Evolutionary conservation across 2,888 invertebrate species (phyloP).

Genomic region (Cephus sareptanus): DNA sequence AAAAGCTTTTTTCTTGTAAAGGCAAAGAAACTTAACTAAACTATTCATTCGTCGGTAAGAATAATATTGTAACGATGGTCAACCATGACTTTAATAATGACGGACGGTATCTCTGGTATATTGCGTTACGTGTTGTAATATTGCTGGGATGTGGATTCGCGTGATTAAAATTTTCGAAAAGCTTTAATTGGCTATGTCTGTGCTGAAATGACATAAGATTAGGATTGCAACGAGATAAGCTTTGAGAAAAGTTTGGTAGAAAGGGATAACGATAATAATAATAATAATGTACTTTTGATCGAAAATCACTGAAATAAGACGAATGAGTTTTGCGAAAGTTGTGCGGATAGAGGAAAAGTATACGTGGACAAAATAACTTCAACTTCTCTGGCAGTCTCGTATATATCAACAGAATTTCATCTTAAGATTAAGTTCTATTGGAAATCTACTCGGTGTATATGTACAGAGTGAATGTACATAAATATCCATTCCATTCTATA

Average conservation of each 20-base stretch:
- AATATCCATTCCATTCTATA: background rate
- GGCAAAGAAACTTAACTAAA: background rate
- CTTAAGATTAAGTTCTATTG: background rate
- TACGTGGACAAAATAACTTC: background rate
- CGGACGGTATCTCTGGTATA: background rate
- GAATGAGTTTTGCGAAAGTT: background rate
- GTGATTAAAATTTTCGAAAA: too few relatives aligned
- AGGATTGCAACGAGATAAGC: too few relatives aligned
- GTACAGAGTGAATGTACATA: background rate
- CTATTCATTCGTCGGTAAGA: background rate
- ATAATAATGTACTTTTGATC: background rate
- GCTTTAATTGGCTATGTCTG: too few relatives aligned
- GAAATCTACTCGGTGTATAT: background rate
- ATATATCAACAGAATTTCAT: background rate
- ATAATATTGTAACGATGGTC: background rate
- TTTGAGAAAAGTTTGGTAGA: background rate
- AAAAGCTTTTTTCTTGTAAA: background rate
- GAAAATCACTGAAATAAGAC: background rate
- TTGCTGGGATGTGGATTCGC: too few relatives aligned
- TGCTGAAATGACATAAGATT: too few relatives aligned
- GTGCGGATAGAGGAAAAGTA: background rate
- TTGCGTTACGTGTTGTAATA: background rate
- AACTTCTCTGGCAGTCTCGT: background rate
- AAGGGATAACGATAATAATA: background rate
- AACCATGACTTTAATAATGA: background rate